Percentiles rank a stretch among this genome's conserved stretches.
These are phyloP conservation scores for Notothenia coriiceps DNA, from an alignment of 2,113 vertebrate genomes.

Conservation along the genomic window DNA sequence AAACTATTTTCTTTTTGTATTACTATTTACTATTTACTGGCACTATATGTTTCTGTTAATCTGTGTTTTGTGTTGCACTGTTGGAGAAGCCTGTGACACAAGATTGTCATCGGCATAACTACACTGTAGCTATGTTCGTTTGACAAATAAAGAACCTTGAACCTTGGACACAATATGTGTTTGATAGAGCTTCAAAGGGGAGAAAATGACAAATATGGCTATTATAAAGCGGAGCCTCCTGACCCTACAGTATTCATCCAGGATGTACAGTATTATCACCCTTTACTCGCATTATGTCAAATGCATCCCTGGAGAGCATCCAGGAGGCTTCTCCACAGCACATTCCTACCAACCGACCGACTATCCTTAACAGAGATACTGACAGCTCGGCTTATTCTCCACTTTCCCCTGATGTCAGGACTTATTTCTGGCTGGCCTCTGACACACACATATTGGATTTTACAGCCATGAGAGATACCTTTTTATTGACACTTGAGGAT, in stretches of 20 bases:
- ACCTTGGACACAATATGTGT: not conserved
- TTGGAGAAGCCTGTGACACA: too few species aligned
- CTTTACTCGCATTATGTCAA: slow-evolving; percentile 65
- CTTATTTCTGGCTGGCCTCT: slow-evolving; percentile 45
- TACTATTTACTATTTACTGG: too few species aligned
- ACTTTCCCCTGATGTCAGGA: slow-evolving; percentile 49
- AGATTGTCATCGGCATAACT: too few species aligned
- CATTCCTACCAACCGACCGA: slow-evolving; percentile 42
- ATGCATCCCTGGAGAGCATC: slow-evolving; percentile 47
- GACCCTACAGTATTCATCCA: slow-evolving; percentile 32
- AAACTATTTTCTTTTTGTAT: too few species aligned
- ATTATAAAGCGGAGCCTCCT: slow-evolving; percentile 21
- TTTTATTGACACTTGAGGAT: slow-evolving; percentile 35
- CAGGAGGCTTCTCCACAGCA: slow-evolving; percentile 44
- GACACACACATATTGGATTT: slow-evolving; percentile 61
- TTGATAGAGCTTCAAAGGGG: slow-evolving; percentile 3
- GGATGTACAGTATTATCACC: slow-evolving; percentile 52
- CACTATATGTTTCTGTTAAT: too few species aligned
- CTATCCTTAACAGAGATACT: slow-evolving; percentile 54
- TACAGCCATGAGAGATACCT: slow-evolving; percentile 32
- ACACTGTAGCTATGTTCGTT: too few species aligned
- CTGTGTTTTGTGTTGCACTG: too few species aligned
- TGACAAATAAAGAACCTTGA: too few species aligned
- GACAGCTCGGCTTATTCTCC: slow-evolving; percentile 63
- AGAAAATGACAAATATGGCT: not conserved